phyloP scores from a whole-genome alignment of 2,888 invertebrate species.

The Eledona agricola region DNA sequence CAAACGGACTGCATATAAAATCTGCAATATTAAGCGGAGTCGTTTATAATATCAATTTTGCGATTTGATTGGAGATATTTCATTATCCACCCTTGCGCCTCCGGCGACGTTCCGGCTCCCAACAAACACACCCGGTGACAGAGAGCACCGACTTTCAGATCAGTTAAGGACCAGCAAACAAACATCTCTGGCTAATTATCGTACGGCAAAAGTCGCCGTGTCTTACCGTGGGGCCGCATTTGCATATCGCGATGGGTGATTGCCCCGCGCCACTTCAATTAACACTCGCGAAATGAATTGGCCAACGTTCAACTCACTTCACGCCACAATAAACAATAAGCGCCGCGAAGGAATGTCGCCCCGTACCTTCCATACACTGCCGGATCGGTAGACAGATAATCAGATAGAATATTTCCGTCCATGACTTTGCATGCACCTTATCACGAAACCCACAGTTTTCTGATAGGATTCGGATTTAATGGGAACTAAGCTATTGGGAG shows the following conservation, averaged over 20 bases:
- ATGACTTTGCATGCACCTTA: too few relatives aligned
- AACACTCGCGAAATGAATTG: slow-evolving; percentile 40
- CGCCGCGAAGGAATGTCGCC: slow-evolving; percentile 8
- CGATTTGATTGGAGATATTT: slow-evolving; percentile 11
- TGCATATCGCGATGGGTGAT: slow-evolving; percentile 50
- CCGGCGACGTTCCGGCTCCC: slow-evolving; percentile 2
- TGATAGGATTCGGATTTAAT: too few relatives aligned
- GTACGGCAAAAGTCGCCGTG: slow-evolving; percentile 36
- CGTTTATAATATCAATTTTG: slow-evolving; percentile 6
- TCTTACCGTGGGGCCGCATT: slow-evolving; percentile 45
- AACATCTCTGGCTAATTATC: slow-evolving; percentile 36
- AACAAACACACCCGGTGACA: slow-evolving; percentile 6
- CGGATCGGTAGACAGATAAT: too few relatives aligned
- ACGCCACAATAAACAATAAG: slow-evolving; percentile 24
- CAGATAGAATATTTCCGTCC: too few relatives aligned
- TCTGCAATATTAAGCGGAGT: slow-evolving; percentile 7
- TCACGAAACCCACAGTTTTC: too few relatives aligned
- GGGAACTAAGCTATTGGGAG: too few relatives aligned
- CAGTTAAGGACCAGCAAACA: slow-evolving; percentile 38
- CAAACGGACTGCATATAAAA: slow-evolving; percentile 21
- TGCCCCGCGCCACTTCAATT: slow-evolving; percentile 47
- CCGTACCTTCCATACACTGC: too few relatives aligned
- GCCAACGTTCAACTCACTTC: slow-evolving; percentile 11
- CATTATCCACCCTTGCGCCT: slow-evolving; percentile 11
- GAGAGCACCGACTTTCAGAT: slow-evolving; percentile 13